Base-by-base conservation (phyloP, 2,797 vertebrate species). In the Propithecus perrieri region DNA sequence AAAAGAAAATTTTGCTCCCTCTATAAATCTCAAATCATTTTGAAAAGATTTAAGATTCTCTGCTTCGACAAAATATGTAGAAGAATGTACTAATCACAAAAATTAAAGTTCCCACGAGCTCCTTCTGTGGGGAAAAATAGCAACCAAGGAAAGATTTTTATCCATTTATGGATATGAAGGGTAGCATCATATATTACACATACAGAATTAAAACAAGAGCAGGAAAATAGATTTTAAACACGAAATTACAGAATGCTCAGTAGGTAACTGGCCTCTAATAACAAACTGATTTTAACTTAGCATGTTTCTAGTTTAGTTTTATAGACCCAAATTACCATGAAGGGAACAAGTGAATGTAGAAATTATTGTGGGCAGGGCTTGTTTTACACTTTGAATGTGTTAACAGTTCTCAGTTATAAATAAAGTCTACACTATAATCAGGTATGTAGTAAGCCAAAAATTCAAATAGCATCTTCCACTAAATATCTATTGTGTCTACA, bases 11-110 rank as follows among this genome's bases (percentile, higher is more conserved):
- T 74, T 89, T 85, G 67, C n/a, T 79, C 84, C 53, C 61, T 81
- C n/a, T 85, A 93, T 13, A 87, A 94, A 78, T 59, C 30, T 76
- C 59, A 90, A 97, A 83, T 53, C 8, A 69, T 50, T 92, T 94
- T 78, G 57, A 78, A 89, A 89, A 75, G 72, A 80, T 63, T 63
- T 80, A 90, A 92, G 63, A 90, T 93, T 85, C 79, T 95, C 35
- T 53, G n/a, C 80, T 92, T 92, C 35, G 90, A 93, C 41, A 93
- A 85, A 88, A 74, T 72, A 83, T n/a, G 63, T 85, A 78, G 87
- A 76, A 90, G 84, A 93, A 94, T 74, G 50, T 85, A 79, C 65
- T 94, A 78, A 97, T 93, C 35, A 92, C 33, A 92, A 91, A 94
- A 91, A 80, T 38, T 84, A 79, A 91, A 96, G 20, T 67, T 94